These are phyloP conservation scores for Eristalinus aeneus DNA, from an alignment of 2,888 invertebrate genomes.

Conservation along the genomic window DNA sequence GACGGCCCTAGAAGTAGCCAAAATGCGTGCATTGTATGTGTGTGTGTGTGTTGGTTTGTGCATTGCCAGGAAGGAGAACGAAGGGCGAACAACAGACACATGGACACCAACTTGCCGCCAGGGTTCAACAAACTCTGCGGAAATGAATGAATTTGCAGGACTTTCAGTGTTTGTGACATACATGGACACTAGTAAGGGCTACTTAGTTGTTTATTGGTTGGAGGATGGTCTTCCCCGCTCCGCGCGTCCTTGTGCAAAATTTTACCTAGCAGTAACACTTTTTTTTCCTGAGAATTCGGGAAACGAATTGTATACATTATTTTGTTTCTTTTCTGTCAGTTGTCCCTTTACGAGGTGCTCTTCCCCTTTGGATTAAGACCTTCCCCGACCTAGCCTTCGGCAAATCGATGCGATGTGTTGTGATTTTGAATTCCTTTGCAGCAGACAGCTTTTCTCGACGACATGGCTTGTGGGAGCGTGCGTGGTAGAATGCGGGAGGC, in stretches of 20 bases:
- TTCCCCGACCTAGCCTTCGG: not conserved
- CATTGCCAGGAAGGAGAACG: conserved; percentile 9
- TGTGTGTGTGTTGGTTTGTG: conserved; percentile 6
- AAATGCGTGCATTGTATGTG: conserved; percentile 14
- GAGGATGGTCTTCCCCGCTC: not conserved
- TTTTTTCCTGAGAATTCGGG: not conserved
- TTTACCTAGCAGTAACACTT: not conserved
- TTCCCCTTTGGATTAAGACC: not conserved
- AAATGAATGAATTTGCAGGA: conserved; percentile 6
- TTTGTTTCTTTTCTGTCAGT: not conserved
- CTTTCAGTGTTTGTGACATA: conserved; percentile 2
- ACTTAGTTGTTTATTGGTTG: not conserved
- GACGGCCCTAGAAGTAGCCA: conserved; percentile 5
- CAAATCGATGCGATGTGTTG: conserved; percentile 6
- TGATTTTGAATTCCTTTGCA: conserved; percentile 9
- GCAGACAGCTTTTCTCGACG: not conserved
- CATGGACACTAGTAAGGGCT: not conserved
- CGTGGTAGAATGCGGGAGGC: not conserved
- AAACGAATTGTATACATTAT: not conserved
- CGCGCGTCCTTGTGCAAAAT: not conserved
- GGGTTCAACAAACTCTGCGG: conserved; percentile 32
- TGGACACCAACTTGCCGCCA: not conserved
- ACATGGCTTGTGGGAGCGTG: not conserved
- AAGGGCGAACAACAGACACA: conserved; percentile 19
- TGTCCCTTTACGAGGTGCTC: not conserved